A percentile compares a stretch with the other conserved stretches of the same genome.
Evolutionary conservation across 2,113 vertebrate species (phyloP).

Genomic region (Oophaga pumilio): DNA sequence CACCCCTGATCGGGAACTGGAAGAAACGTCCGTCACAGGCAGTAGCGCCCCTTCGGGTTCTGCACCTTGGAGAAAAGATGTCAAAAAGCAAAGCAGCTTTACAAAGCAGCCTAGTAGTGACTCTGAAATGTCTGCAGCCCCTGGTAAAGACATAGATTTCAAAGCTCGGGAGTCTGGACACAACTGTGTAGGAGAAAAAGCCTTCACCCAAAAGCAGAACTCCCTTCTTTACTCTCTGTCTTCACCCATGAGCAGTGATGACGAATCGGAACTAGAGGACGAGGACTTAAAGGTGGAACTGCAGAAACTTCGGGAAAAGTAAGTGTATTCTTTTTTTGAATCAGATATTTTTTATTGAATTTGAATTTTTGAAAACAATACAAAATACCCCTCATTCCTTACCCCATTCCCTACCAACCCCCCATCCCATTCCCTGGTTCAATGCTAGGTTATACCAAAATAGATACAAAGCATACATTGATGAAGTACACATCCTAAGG

Average conservation of each 20-base stretch:
- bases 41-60: conserved; percentile 59
- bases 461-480: too few species aligned
- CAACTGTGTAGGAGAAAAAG: conserved; percentile 54
- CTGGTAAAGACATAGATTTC: conserved; percentile 58
- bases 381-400: too few species aligned
- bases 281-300: conserved; percentile 84
- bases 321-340: conserved; percentile 65
- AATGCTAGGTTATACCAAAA: too few species aligned
- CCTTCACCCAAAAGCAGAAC: conserved; percentile 58
- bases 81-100: conserved; percentile 14
- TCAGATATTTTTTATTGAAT: background rate
- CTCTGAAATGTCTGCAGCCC: conserved; percentile 60
- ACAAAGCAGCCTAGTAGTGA: conserved; percentile 64
- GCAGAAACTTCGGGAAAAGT: conserved; percentile 86
- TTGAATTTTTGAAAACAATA: too few species aligned
- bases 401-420: too few species aligned
- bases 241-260: conserved; percentile 82
- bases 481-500: too few species aligned
- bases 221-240: conserved; percentile 77
- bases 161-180: conserved; percentile 67
- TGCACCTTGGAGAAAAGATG: conserved; percentile 58
- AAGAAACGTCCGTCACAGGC: conserved; percentile 59
- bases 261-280: conserved; percentile 85
- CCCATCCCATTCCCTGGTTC: too few species aligned
- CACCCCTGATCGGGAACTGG: conserved; percentile 60